These are phyloP conservation scores for Darevskia nairensis DNA, from an alignment of 2,797 vertebrate genomes.

Conservation along the genomic window DNA sequence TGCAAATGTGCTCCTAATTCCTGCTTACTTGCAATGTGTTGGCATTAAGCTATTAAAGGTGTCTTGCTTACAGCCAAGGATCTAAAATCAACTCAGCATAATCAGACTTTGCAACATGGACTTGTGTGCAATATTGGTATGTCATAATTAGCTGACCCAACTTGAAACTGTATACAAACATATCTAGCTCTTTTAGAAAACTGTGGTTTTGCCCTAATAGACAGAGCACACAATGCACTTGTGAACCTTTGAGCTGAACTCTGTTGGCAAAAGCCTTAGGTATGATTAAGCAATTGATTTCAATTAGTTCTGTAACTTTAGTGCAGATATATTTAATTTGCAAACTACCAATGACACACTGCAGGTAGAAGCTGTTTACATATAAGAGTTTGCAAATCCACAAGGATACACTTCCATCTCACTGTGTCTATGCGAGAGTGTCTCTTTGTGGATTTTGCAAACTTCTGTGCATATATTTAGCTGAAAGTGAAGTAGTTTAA, in stretches of 20 bases:
- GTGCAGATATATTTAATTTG: background rate
- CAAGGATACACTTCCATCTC: background rate
- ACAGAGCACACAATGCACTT: background rate
- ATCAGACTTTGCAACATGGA: background rate
- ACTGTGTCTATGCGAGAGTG: background rate
- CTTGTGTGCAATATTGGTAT: background rate
- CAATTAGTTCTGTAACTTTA: background rate
- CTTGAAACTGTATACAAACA: background rate
- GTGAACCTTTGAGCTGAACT: background rate
- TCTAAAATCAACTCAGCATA: background rate
- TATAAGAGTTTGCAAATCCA: too few relatives aligned
- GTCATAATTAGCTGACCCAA: background rate
- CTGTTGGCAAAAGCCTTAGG: background rate
- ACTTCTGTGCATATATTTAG: background rate
- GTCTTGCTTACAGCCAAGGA: background rate
- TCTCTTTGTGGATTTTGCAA: background rate
- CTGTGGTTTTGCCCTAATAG: background rate
- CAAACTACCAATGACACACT: background rate
- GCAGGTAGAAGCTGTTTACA: background rate
- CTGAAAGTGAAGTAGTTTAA: background rate
- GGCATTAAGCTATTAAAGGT: background rate
- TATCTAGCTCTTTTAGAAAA: background rate
- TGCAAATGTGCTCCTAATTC: background rate
- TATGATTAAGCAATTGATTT: background rate
- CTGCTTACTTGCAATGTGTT: background rate